These are phyloP conservation scores for Protophormia terraenovae DNA, from an alignment of 2,888 invertebrate genomes.

Conservation along the genomic window DNA sequence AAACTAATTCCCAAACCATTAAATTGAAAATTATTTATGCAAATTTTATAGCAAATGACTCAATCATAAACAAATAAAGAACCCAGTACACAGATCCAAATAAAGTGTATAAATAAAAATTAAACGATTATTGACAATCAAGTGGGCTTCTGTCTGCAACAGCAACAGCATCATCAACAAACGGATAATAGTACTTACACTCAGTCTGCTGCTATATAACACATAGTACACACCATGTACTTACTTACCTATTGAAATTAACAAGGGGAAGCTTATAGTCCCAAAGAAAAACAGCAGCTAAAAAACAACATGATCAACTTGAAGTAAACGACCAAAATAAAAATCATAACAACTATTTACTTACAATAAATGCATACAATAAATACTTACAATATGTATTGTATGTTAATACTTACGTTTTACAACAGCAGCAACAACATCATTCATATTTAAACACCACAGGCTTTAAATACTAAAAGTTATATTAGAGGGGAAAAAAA, in stretches of 20 bases:
- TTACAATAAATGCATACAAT: background rate
- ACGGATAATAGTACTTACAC: background rate
- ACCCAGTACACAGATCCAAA: background rate
- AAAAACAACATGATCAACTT: background rate
- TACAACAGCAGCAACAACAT: slow-evolving; percentile 14
- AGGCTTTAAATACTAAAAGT: slow-evolving; percentile 26
- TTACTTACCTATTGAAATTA: too few relatives aligned
- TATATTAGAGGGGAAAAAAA: background rate
- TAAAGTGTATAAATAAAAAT: slow-evolving; percentile 51
- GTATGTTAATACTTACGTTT: background rate
- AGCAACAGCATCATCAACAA: background rate
- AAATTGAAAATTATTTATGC: slow-evolving; percentile 45
- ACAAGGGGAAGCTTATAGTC: background rate
- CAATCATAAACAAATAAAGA: slow-evolving; percentile 44
- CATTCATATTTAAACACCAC: slow-evolving; percentile 30
- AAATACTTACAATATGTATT: too few relatives aligned
- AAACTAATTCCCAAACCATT: slow-evolving; percentile 26
- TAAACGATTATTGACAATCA: slow-evolving; percentile 67
- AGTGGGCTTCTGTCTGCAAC: slow-evolving; percentile 55
- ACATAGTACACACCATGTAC: background rate
- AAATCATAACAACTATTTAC: slow-evolving; percentile 18
- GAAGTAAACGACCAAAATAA: background rate
- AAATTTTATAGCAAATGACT: slow-evolving; percentile 55
- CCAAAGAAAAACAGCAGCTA: background rate
- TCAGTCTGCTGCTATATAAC: background rate